A percentile compares a stretch with the other conserved stretches of the same genome.
Conservation (phyloP, 2,113 vertebrate genomes). For the Sphyrna mokarran region DNA sequence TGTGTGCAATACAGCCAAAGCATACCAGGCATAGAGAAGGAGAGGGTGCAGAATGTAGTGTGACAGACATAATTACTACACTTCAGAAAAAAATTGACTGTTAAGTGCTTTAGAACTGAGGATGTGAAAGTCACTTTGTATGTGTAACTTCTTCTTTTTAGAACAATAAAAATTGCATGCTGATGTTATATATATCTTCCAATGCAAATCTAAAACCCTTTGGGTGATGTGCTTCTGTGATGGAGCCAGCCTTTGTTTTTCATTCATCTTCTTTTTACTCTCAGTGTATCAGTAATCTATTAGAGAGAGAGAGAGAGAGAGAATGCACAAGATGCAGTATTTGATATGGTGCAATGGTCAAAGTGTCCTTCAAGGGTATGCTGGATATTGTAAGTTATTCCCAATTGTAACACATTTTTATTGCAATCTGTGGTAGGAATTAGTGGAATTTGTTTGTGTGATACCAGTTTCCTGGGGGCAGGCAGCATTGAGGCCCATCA, state of each 20-base stretch:
- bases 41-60: too few relatives aligned
- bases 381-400: not conserved
- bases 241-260: not conserved
- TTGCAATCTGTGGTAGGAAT: not conserved
- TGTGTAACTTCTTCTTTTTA: not conserved
- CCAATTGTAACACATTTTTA: not conserved
- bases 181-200: not conserved
- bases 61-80: not conserved
- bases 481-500: not conserved
- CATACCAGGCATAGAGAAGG: too few relatives aligned
- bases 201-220: not conserved
- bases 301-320: not conserved
- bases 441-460: not conserved
- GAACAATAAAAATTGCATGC: not conserved
- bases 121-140: not conserved
- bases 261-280: not conserved
- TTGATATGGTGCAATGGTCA: not conserved
- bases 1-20: too few relatives aligned
- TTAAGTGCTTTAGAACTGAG: not conserved
- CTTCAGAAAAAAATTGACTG: not conserved
- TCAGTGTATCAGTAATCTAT: not conserved
- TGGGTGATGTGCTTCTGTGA: not conserved
- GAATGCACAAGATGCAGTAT: not conserved
- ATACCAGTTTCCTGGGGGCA: not conserved
- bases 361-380: not conserved